Evolutionary conservation across 2,113 vertebrate species (phyloP), one percentile per base, ranked within the genome.

Genomic region (Struthio camelus): DNA sequence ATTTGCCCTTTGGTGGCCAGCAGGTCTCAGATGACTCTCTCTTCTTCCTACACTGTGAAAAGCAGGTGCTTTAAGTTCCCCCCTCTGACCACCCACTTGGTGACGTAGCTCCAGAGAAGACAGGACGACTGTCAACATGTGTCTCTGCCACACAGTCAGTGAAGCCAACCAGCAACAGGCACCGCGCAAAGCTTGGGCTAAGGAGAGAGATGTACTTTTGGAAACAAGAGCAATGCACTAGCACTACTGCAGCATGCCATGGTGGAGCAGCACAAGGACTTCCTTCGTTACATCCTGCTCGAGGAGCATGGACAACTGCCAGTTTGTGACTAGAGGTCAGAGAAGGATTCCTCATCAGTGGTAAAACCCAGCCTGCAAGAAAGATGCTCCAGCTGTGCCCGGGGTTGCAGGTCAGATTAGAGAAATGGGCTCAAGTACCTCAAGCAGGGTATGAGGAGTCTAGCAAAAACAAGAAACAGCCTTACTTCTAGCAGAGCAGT

Each of bases 211-310:
- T 0, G 62, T 5, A 1, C 14, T 5, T 11, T 3, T 36, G 61
- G 71, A 17, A 16, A 46, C 32, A 61, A 27, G 36, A 58, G 79
- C 78, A 16, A 1, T 1, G 46, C 34, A 46, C 30, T 25, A 56
- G 71, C 70, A 8, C n/a, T 14, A 25, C 4, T 1, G 17, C 38
- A 12, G 32, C 2, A 3, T 3, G 34, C 59, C 9, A 0, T 0
- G 16, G 11, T 1, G 30, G 82, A 80, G 61, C 59, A n/a, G 71
- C 81, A 58, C 51, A 17, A 19, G 78, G 34, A 24, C 32, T 56
- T 75, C 50, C 18, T 34, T 48, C n/a, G 53, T 14, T 4, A 53
- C 38, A 32, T 32, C 82, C 42, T 1, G 0, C 87, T n/a, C 38
- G 42, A 51, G 56, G 10, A 79, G 53, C 15, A 4, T 3, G 28